A percentile compares a stretch with the other conserved stretches of the same genome.
These are phyloP conservation scores for Erebia aethiops DNA, from an alignment of 2,888 invertebrate genomes.

Conservation along the genomic window DNA sequence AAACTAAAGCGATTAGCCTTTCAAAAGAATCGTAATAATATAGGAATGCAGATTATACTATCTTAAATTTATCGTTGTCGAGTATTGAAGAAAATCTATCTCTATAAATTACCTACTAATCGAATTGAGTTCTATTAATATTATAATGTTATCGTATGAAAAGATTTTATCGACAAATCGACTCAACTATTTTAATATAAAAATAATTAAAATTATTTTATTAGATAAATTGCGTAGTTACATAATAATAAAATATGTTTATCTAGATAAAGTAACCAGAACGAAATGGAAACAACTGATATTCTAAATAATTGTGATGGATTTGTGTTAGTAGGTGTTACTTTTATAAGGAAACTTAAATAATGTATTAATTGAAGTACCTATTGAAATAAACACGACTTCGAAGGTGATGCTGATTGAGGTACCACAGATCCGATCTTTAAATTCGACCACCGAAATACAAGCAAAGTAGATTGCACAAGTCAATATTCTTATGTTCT, in stretches of 20 bases:
- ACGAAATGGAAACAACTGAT: conserved; percentile 79
- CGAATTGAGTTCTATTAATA: conserved; percentile 44
- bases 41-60: conserved; percentile 30
- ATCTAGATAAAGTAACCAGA: conserved; percentile 53
- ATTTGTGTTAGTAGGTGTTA: conserved; percentile 75
- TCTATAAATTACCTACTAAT: conserved; percentile 7
- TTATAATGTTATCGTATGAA: conserved; percentile 68
- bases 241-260: conserved; percentile 25
- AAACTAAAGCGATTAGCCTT: conserved; percentile 55
- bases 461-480: too few species aligned
- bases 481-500: too few species aligned
- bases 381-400: conserved; percentile 40
- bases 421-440: not conserved
- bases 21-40: conserved; percentile 46
- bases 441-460: not conserved
- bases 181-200: conserved; percentile 67
- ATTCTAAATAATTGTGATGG: conserved; percentile 83
- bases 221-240: conserved; percentile 40
- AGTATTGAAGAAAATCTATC: conserved; percentile 19
- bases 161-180: conserved; percentile 80
- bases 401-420: conserved; percentile 31
- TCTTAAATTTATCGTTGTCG: conserved; percentile 33
- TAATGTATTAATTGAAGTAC: conserved; percentile 43
- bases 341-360: conserved; percentile 58
- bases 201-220: conserved; percentile 37